Percentiles rank a stretch among this genome's conserved stretches.
These are phyloP conservation scores for Heptranchias perlo DNA, from an alignment of 2,113 vertebrate species.

Conservation along the genomic window DNA sequence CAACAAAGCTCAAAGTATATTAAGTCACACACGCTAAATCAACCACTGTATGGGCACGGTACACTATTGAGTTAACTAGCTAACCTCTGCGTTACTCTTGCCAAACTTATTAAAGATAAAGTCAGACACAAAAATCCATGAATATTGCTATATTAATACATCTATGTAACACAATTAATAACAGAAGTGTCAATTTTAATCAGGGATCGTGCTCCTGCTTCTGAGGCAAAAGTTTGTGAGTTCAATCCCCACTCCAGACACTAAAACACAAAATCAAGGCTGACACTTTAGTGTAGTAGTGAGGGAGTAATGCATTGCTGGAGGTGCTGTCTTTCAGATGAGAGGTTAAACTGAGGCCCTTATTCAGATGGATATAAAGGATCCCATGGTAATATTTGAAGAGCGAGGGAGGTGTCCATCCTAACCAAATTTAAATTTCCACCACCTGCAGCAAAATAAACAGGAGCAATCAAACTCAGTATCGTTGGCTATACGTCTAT, in stretches of 20 bases:
- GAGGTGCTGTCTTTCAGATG: neutral
- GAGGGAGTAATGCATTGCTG: neutral
- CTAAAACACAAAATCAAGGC: neutral
- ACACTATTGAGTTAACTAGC: neutral
- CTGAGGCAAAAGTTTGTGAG: neutral
- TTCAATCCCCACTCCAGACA: neutral
- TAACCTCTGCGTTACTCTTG: neutral
- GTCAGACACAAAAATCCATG: neutral
- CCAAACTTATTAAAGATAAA: neutral
- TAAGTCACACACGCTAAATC: neutral
- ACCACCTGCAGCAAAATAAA: neutral
- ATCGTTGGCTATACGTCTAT: neutral
- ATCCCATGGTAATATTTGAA: neutral
- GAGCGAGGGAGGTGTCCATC: neutral
- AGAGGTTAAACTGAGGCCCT: neutral
- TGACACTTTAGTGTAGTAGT: neutral
- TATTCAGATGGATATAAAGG: neutral
- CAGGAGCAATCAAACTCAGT: slow-evolving; percentile 5
- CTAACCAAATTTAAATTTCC: neutral
- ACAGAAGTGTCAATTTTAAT: neutral
- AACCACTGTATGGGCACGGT: neutral
- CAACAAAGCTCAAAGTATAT: neutral
- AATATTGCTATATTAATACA: neutral
- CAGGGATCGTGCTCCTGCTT: neutral
- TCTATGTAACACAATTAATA: neutral